A percentile compares a stretch with the other conserved stretches of the same genome.
These are phyloP conservation scores for Drosophila kikkawai DNA, from an alignment of 1,140 invertebrate genomes.

Conservation along the genomic window DNA sequence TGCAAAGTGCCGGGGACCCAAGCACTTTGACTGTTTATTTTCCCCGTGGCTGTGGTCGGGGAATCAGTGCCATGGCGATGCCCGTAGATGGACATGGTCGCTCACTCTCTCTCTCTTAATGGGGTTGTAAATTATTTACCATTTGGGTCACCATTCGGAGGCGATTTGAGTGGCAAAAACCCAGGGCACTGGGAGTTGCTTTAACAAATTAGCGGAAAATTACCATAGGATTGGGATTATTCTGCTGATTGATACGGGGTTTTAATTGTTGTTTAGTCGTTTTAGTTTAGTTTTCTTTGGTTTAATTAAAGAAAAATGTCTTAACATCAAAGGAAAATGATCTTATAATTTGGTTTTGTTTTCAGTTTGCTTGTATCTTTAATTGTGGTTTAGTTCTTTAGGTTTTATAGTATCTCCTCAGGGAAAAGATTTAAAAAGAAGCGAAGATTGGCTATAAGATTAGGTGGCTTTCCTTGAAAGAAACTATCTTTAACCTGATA, in stretches of 20 bases:
- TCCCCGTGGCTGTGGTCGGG: constrained; percentile 18
- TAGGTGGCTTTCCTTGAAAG: neutral
- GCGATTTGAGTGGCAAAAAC: constrained; percentile 1
- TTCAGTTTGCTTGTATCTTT: too few species aligned
- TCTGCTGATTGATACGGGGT: constrained; percentile 3
- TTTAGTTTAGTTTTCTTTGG: neutral
- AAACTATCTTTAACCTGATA: neutral
- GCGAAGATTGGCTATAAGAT: too few species aligned
- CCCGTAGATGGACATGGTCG: neutral
- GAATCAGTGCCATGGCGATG: neutral
- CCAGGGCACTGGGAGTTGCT: neutral
- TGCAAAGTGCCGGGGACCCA: constrained; percentile 19
- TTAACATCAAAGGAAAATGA: too few species aligned
- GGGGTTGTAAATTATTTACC: constrained; percentile 35
- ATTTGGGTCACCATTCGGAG: constrained; percentile 4
- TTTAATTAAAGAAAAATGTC: neutral
- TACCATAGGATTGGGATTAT: constrained; percentile 4
- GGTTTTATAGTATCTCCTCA: too few species aligned
- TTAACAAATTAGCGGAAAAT: constrained; percentile 11
- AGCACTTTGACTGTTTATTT: constrained; percentile 36
- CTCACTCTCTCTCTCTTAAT: neutral
- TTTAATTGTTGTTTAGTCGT: neutral
- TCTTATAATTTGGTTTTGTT: too few species aligned
- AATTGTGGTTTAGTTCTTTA: too few species aligned
- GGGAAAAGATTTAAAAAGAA: too few species aligned